Evolutionary conservation across 1,140 invertebrate genomes (phyloP).

Genomic region (Nephila pilipes): DNA sequence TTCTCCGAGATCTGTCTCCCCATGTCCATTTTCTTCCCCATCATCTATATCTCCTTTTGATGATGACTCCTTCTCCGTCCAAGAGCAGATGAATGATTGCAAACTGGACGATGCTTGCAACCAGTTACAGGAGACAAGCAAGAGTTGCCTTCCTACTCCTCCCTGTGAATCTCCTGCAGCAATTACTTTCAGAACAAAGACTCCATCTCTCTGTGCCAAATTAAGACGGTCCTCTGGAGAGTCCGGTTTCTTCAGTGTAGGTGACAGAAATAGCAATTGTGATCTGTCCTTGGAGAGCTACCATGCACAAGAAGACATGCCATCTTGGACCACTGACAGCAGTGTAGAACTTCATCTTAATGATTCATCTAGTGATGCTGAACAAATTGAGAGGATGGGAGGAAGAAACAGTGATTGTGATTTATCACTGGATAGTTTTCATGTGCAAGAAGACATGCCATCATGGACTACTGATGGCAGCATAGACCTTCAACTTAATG

Average conservation of each 20-base stretch:
- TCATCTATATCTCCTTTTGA: conserved; percentile 71
- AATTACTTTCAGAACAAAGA: conserved; percentile 56
- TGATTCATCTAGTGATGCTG: conserved; percentile 12
- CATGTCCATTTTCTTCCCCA: conserved; percentile 44
- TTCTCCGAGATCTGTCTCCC: conserved; percentile 66
- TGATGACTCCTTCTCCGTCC: conserved; percentile 65
- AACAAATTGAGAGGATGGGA: conserved; percentile 89
- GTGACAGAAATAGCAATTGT: conserved; percentile 83
- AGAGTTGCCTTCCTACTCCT: conserved; percentile 17
- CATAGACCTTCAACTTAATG: not conserved
- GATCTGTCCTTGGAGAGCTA: conserved; percentile 77
- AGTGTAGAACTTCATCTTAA: conserved; percentile 25
- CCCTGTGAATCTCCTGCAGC: not conserved
- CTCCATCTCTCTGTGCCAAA: conserved; percentile 80
- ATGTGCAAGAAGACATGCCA: conserved; percentile 16
- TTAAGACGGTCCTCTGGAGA: conserved; percentile 91
- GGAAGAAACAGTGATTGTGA: conserved; percentile 82
- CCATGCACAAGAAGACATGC: conserved; percentile 54
- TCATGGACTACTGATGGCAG: not conserved
- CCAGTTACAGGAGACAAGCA: not conserved
- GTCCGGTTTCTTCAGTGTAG: conserved; percentile 92
- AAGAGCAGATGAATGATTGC: conserved; percentile 72
- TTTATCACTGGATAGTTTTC: conserved; percentile 74
- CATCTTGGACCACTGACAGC: conserved; percentile 57
- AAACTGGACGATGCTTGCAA: conserved; percentile 51